Evolutionary conservation across 2,113 vertebrate species (phyloP).

Genomic region (Cairina moschata): DNA sequence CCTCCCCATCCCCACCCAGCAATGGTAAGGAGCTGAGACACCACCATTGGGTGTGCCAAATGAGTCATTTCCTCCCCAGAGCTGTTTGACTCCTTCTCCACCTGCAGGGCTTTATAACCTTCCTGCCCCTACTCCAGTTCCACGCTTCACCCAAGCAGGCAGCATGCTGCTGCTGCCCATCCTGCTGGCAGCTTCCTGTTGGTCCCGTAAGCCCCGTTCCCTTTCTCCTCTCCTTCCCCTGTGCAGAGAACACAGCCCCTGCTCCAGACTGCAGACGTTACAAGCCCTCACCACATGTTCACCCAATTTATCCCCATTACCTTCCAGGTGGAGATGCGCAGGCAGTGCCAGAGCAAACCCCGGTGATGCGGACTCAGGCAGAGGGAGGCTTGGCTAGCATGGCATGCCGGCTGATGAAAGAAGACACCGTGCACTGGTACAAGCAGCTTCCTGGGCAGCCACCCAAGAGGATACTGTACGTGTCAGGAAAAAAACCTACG

Average conservation of each 20-base stretch:
- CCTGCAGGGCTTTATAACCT: background rate
- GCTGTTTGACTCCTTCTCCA: background rate
- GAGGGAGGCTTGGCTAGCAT: no score
- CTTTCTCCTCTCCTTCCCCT: background rate
- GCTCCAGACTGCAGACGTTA: background rate
- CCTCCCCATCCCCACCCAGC: no score
- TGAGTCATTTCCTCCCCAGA: background rate
- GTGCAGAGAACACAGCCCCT: no score
- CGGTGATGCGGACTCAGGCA: fast-evolving
- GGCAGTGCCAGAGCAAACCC: background rate
- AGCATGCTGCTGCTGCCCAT: no score
- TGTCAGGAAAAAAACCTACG: fast-evolving
- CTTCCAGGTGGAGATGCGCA: background rate
- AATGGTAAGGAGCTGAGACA: fast-evolving
- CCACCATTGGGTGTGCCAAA: background rate
- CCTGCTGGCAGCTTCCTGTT: no score
- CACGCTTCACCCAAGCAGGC: no score
- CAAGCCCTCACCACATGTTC: background rate
- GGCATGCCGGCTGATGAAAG: background rate
- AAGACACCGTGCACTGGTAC: conserved; percentile 17
- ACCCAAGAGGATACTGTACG: fast-evolving
- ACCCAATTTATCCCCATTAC: background rate
- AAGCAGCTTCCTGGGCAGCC: background rate
- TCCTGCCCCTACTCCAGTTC: no score
- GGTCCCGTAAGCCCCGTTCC: background rate